Evolutionary conservation across 2,113 vertebrate genomes (phyloP).

Genomic region (Nibea coibor): DNA sequence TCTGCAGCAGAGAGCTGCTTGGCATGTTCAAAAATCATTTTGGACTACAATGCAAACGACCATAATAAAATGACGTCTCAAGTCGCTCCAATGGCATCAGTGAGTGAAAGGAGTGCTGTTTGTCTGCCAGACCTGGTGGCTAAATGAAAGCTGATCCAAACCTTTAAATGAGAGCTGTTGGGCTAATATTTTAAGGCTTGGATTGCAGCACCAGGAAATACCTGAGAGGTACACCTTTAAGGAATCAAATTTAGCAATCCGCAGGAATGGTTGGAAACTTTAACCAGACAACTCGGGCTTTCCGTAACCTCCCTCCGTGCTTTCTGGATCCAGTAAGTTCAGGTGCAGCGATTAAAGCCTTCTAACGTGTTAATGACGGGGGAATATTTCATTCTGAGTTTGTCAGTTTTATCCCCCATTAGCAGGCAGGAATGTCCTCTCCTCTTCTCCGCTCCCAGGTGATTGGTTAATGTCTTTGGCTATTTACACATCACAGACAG

Average conservation of each 20-base stretch:
- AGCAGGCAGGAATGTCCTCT: constrained; percentile 76
- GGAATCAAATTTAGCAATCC: constrained; percentile 63
- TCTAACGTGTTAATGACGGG: constrained; percentile 63
- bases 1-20: constrained; percentile 18
- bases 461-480: constrained; percentile 50
- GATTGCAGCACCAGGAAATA: constrained; percentile 80
- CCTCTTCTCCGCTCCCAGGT: constrained; percentile 26
- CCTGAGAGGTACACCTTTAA: constrained; percentile 71
- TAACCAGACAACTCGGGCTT: constrained; percentile 17
- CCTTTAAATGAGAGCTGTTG: constrained; percentile 60
- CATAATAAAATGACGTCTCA: constrained; percentile 58
- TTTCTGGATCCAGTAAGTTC: constrained; percentile 47
- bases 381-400: constrained; percentile 70
- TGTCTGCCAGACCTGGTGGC: constrained; percentile 60
- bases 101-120: constrained; percentile 74
- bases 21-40: constrained; percentile 51
- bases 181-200: constrained; percentile 75
- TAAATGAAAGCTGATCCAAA: constrained; percentile 65
- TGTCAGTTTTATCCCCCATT: constrained; percentile 77
- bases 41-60: constrained; percentile 63
- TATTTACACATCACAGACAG: constrained; percentile 66
- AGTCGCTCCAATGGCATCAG: constrained; percentile 43
- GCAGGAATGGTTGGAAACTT: constrained; percentile 67
- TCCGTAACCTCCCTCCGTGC: constrained; percentile 24
- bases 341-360: constrained; percentile 65